Conservation (phyloP, 1,140 invertebrate species). For the Cydia pomonella region DNA sequence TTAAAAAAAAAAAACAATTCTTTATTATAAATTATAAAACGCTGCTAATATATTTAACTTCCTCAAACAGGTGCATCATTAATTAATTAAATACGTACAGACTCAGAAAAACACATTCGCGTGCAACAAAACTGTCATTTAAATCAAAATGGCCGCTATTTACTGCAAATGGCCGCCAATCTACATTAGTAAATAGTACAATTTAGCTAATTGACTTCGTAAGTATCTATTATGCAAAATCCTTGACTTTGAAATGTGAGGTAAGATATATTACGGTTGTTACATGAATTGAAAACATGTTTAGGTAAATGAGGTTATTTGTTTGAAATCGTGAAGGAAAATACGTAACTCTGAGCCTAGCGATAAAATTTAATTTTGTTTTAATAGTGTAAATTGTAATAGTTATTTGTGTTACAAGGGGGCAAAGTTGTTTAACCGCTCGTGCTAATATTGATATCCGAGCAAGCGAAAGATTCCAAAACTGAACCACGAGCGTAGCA, state of each 20-base stretch:
- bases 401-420: no score
- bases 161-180: conserved; percentile 29
- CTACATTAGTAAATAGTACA: conserved; percentile 21
- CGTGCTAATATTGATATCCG: no score
- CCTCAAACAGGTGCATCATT: neutral
- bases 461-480: no score
- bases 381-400: no score
- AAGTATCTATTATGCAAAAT: conserved; percentile 14
- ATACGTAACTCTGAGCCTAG: neutral
- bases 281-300: neutral
- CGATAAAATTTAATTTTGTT: neutral
- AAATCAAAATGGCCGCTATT: conserved; percentile 25
- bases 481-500: no score
- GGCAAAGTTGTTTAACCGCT: no score
- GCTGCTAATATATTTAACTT: neutral
- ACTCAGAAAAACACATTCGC: conserved; percentile 26
- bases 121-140: conserved; percentile 16
- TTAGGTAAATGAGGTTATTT: neutral
- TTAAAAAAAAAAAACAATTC: no score
- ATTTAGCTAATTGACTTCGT: conserved; percentile 4
- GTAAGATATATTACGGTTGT: neutral
- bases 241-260: conserved; percentile 14
- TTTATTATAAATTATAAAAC: no score
- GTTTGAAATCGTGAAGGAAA: neutral
- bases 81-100: conserved; percentile 5